These are phyloP conservation scores for Phalloptychus januarius DNA, from an alignment of 2,797 vertebrate species.

Conservation along the genomic window DNA sequence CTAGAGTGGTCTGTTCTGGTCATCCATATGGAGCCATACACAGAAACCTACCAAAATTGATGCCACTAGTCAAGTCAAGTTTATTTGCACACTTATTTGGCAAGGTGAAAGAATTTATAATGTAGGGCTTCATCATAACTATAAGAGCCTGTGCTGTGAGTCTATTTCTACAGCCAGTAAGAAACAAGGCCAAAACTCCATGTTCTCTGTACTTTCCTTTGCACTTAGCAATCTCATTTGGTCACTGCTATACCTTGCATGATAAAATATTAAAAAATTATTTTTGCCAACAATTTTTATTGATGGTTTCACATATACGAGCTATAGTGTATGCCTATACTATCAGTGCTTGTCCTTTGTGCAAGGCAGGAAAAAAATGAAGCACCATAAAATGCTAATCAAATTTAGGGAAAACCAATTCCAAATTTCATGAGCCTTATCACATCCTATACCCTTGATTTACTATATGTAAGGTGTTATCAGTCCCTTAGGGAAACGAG, in stretches of 20 bases:
- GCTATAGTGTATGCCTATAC: conserved; percentile 32
- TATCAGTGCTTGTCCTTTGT: conserved; percentile 59
- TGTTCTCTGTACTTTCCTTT: not conserved
- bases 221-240: not conserved
- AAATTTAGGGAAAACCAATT: conserved; percentile 73
- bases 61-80: not conserved
- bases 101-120: not conserved
- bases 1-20: not conserved
- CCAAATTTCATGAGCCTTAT: conserved; percentile 71
- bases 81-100: no score
- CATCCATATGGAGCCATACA: not conserved
- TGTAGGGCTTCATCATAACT: not conserved
- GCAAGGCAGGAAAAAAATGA: conserved; percentile 47
- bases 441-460: conserved; percentile 66
- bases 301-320: conserved; percentile 26
- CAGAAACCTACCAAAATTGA: not conserved
- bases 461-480: conserved; percentile 72
- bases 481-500: conserved; percentile 61
- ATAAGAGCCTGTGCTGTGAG: not conserved
- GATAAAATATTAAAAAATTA: conserved; percentile 36
- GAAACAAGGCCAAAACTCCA: conserved; percentile 1
- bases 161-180: conserved; percentile 2
- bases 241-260: not conserved
- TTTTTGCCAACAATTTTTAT: conserved; percentile 39
- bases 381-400: conserved; percentile 73